Percentiles rank a stretch among this genome's conserved stretches.
phyloP scores from a whole-genome alignment of 2,113 vertebrate genomes.

The Clarias batrachus region DNA sequence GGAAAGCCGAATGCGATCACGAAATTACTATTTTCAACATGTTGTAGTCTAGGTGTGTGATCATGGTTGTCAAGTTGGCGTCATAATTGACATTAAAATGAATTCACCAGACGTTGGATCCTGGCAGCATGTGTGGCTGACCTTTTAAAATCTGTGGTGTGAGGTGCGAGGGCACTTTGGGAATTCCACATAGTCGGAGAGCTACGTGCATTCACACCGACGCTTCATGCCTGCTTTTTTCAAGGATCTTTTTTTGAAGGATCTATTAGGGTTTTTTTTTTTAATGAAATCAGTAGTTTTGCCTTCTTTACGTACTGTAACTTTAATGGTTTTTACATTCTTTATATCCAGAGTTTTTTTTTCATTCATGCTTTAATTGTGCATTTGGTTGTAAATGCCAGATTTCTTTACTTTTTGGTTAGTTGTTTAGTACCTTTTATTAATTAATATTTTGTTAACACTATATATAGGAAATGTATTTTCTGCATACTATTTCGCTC shows the following conservation, averaged over 20 bases:
- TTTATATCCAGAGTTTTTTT: background rate
- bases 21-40: background rate
- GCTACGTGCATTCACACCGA: background rate
- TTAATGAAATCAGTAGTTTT: background rate
- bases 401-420: background rate
- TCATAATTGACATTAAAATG: background rate
- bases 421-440: background rate
- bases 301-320: background rate
- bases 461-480: background rate
- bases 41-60: background rate
- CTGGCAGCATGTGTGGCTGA: background rate
- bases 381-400: background rate
- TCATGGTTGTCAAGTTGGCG: constrained; percentile 1
- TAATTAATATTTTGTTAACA: background rate
- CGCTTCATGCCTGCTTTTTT: background rate
- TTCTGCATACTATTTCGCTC: background rate
- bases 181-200: background rate
- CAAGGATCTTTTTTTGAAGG: background rate
- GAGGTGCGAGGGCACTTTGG: background rate
- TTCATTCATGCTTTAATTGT: background rate
- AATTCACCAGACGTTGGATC: background rate
- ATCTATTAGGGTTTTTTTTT: background rate
- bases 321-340: background rate
- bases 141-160: constrained; percentile 5
- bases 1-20: background rate